Conservation (phyloP, 2,888 invertebrate species). For the Tachina fera region DNA sequence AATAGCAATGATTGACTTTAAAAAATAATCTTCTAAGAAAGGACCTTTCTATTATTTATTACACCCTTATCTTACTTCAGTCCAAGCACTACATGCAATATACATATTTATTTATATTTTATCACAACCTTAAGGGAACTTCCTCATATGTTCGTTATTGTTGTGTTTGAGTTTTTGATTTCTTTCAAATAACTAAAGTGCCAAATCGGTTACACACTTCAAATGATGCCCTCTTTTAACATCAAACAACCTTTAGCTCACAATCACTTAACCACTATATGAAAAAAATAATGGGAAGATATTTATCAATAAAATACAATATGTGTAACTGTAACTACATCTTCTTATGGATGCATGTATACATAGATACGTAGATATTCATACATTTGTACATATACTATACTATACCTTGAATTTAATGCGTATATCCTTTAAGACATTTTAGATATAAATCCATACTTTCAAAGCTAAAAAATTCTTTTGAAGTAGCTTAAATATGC, state of each 20-base stretch:
- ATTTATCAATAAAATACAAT: constrained; percentile 21
- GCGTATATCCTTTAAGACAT: too few species aligned
- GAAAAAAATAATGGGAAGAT: constrained; percentile 8
- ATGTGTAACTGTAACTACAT: background rate
- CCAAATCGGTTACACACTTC: constrained; percentile 81
- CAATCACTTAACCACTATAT: constrained; percentile 1
- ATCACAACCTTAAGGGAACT: constrained; percentile 11
- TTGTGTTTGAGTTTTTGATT: constrained; percentile 75
- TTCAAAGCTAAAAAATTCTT: constrained; percentile 11
- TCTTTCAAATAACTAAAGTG: constrained; percentile 80
- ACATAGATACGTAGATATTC: background rate
- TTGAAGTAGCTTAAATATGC: constrained; percentile 14
- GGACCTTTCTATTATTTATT: background rate
- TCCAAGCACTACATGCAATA: constrained; percentile 41
- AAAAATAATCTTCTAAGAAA: constrained; percentile 2
- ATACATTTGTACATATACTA: background rate
- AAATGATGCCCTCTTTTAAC: constrained; percentile 74
- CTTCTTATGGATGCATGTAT: background rate
- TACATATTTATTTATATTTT: constrained; percentile 34
- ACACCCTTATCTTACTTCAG: background rate
- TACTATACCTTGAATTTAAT: too few species aligned
- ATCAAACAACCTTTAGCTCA: constrained; percentile 51
- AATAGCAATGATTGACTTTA: background rate
- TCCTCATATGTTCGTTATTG: constrained; percentile 13
- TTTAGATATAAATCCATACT: background rate